Evolutionary conservation across 1,140 invertebrate species (phyloP).

Genomic region (Macrobrachium rosenbergii): DNA sequence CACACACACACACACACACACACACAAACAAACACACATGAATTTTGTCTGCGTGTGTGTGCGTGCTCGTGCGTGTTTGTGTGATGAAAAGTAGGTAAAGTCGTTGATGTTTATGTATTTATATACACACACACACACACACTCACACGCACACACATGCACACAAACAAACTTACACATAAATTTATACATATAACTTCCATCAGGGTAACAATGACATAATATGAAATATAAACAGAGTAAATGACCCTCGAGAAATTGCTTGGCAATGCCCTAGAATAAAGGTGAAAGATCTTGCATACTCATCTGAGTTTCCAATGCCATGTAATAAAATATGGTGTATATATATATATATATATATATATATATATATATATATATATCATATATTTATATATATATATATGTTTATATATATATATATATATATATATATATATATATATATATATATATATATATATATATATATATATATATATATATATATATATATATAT

Average conservation of each 20-base stretch:
- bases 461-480: neutral
- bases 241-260: too few relatives aligned
- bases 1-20: too few relatives aligned
- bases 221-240: too few relatives aligned
- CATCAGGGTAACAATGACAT: too few relatives aligned
- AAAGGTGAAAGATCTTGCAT: too few relatives aligned
- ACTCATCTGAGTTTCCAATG: neutral
- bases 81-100: too few relatives aligned
- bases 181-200: neutral
- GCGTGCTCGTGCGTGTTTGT: too few relatives aligned
- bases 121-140: slow-evolving; percentile 2
- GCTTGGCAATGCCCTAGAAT: too few relatives aligned
- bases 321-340: too few relatives aligned
- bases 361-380: slow-evolving; percentile 1
- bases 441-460: neutral
- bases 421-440: neutral
- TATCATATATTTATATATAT: neutral
- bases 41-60: too few relatives aligned
- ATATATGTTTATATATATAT: neutral
- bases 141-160: neutral
- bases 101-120: neutral
- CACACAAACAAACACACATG: too few relatives aligned
- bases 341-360: neutral
- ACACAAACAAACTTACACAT: neutral
- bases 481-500: slow-evolving; percentile 3